Evolutionary conservation across 2,113 vertebrate species (phyloP), one percentile per base, ranked within the genome.

Genomic region (Merops nubicus): DNA sequence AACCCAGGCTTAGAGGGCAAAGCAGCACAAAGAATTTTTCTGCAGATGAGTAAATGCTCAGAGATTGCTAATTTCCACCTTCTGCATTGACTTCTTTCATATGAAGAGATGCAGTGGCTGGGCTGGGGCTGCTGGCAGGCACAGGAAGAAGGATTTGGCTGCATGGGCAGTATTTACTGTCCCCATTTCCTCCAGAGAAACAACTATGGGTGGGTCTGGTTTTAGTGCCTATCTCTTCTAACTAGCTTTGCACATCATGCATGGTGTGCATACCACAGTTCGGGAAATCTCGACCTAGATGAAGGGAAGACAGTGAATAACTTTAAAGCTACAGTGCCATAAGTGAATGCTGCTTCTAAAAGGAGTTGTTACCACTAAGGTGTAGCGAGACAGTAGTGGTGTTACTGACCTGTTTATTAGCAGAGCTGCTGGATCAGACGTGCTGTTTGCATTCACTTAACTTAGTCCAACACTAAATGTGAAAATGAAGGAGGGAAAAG

Each of bases 91-190:
- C 25, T 42, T 88, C 29, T 79, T 53, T 63, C 75, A 20, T 33
- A 36, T 6, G 5, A 29, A 53, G 67, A 63, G 33, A 36, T 2
- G 8, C 29, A 15, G 17, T 75, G 62, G 40, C 40, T 50, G 42
- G 28, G 57, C 67, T 78, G 57, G 38, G 33, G 14, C 72, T 89
- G 34, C 59, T 92, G 64, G 45, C 51, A 91, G 83, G 65, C 83
- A 40, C 54, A 91, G 81, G 86, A 91, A 93, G 86, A 63, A 59
- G 68, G 26, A 9, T 33, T 91, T 54, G 67, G 86, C 76, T 87
- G 64, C 84, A 57, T 29, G 86, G 73, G 56, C 89, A 92, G 34
- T 91, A 14, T 91, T 90, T 95, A 60, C 84, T 86, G 54, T 70
- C 80, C 47, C n/a, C 16, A 1, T 92, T 96, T 95, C 86, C 68